Evolutionary conservation across 2,888 invertebrate genomes (phyloP), one percentile per base, ranked within the genome.

Genomic region (Synanthedon vespiformis): DNA sequence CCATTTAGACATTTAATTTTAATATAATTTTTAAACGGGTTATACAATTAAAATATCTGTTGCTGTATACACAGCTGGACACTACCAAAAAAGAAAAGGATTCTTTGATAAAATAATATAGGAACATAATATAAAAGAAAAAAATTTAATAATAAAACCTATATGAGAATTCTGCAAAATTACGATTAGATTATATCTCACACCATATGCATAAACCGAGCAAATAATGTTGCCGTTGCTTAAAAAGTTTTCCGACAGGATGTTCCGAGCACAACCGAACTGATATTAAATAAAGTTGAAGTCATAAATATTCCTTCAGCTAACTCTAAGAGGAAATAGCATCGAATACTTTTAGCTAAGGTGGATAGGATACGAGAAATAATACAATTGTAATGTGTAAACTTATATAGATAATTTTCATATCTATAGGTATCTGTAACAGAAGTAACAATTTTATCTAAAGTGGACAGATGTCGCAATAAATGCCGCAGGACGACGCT

Each of bases 221-320:
- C 44, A 44, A 34, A 44, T 44, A 44, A 44, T 44, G 44, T 13
- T 13, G 44, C 14, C 44, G 14, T 14, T 44, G n/a, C 44, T 44
- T 44, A 44, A 44, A 34, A 44, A 44, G 44, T 44, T 44, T 14
- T 48, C 27, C 8, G 22, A 34, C 18, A 18, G 40, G 48, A 13
- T 11, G 52, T 10, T 6, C 40, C 8, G 51, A 44, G 12, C 11
- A 34, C 34, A 34, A 41, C 22, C 14, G 44, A 44, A 44, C 74
- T 65, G 78, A 86, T 88, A 88, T 88, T 88, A 87, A 88, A 88
- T 84, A 88, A 88, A 88, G 85, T 88, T 88, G 67, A 61, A 60
- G 76, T 80, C 71, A 88, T 88, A 88, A 88, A 88, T 88, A 87
- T 83, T 83, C 80, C 80, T 85, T 82, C 76, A 78, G 80, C 71